Percentiles rank a stretch among this genome's conserved stretches.
These are phyloP conservation scores for Peromyscus melanophrys DNA, from an alignment of 2,797 vertebrate species.

Conservation along the genomic window DNA sequence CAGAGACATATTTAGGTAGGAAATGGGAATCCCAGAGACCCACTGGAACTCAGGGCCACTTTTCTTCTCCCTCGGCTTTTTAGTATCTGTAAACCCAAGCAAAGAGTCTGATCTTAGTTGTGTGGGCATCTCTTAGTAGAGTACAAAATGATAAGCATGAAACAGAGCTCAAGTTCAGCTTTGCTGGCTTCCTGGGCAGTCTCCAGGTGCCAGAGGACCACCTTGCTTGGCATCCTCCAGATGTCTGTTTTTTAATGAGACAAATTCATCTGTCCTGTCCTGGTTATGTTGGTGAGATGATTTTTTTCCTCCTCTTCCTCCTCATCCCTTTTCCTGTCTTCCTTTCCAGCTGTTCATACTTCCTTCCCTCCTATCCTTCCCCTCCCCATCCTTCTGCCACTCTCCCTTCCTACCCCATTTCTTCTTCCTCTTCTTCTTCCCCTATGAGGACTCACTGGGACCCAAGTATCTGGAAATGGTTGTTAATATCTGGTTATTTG, in stretches of 20 bases:
- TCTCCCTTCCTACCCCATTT: neutral
- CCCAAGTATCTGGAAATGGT: neutral
- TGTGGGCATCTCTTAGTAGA: neutral
- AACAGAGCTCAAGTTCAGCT: neutral
- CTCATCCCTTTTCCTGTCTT: neutral
- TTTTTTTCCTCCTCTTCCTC: neutral
- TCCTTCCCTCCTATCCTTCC: neutral
- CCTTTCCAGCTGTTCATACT: neutral
- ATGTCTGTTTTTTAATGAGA: neutral
- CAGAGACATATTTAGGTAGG: neutral
- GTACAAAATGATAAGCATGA: neutral
- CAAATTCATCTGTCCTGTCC: neutral
- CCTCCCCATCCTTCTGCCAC: neutral
- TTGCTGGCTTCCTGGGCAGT: neutral
- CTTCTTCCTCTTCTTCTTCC: neutral
- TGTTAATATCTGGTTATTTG: neutral
- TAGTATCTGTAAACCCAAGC: neutral
- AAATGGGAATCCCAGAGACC: neutral
- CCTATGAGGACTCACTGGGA: neutral
- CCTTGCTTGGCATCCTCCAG: accelerated
- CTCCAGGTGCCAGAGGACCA: neutral
- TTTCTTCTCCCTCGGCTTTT: neutral
- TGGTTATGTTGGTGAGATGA: neutral
- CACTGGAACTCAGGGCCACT: neutral
- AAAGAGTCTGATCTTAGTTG: neutral